A percentile compares a stretch with the other conserved stretches of the same genome.
Conservation (phyloP, 2,113 vertebrate genomes). For the Anarhynchus alexandrinus region DNA sequence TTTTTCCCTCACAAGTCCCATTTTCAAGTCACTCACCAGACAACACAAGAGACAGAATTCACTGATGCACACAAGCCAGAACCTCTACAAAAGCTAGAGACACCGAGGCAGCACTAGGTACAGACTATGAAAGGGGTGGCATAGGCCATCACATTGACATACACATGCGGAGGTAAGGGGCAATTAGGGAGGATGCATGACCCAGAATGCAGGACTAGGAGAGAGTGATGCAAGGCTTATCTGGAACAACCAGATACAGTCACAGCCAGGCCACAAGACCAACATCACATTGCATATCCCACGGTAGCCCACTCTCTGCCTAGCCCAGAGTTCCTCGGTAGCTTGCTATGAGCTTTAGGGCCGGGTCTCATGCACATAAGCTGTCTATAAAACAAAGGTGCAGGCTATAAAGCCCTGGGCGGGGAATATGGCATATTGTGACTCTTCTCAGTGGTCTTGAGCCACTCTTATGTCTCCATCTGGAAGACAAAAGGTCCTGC, state of each 20-base stretch:
- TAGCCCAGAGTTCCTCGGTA: constrained; percentile 6
- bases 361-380: neutral
- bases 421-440: neutral
- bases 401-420: neutral
- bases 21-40: neutral
- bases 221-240: constrained; percentile 42
- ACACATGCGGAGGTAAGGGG: constrained; percentile 34
- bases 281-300: constrained; percentile 48
- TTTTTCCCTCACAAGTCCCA: neutral
- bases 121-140: neutral
- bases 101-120: neutral
- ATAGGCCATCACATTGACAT: constrained; percentile 1
- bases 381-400: neutral
- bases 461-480: neutral
- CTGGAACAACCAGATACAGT: constrained; percentile 31
- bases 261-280: constrained; percentile 61
- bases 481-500: neutral
- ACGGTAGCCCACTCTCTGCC: constrained; percentile 59
- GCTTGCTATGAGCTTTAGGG: neutral
- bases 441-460: neutral
- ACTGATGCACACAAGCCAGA: neutral
- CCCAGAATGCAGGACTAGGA: constrained; percentile 25
- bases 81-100: constrained; percentile 7
- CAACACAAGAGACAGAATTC: constrained; percentile 1
- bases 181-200: neutral